Evolutionary conservation across 2,888 invertebrate genomes (phyloP).

Genomic region (Baccha elongata): DNA sequence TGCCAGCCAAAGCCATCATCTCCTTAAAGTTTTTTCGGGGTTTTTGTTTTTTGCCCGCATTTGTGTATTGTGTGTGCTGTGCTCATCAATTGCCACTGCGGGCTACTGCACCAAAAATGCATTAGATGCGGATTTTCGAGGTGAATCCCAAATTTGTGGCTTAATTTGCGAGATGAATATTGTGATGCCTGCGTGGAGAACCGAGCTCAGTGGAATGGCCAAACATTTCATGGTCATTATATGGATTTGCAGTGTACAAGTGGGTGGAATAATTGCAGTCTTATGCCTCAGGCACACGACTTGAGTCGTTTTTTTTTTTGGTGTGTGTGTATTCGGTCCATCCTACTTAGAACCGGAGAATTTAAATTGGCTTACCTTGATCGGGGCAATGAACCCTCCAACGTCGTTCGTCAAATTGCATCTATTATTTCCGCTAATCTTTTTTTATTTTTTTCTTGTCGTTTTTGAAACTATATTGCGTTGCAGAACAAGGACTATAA

Average conservation of each 20-base stretch:
- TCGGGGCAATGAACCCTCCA: slow-evolving; percentile 59
- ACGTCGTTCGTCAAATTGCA: slow-evolving; percentile 28
- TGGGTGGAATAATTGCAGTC: slow-evolving; percentile 71
- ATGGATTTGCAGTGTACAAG: slow-evolving; percentile 68
- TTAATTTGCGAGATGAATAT: slow-evolving; percentile 60
- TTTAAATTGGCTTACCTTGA: slow-evolving; percentile 67
- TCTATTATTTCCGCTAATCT: slow-evolving; percentile 72
- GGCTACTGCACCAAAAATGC: slow-evolving; percentile 70
- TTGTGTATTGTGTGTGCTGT: background rate
- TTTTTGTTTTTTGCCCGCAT: slow-evolving; percentile 28
- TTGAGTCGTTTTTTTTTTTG: background rate
- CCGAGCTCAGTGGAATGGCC: slow-evolving; percentile 52
- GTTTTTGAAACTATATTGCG: slow-evolving; percentile 43
- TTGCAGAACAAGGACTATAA: slow-evolving; percentile 51
- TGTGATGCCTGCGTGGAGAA: slow-evolving; percentile 1
- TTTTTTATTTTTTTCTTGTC: slow-evolving; percentile 11
- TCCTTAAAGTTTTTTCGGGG: slow-evolving; percentile 26
- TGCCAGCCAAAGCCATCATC: background rate
- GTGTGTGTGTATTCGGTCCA: background rate
- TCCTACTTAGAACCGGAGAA: slow-evolving; percentile 27
- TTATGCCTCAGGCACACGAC: slow-evolving; percentile 44
- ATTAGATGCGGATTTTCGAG: slow-evolving; percentile 67
- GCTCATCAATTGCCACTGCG: slow-evolving; percentile 54
- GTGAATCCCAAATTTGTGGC: slow-evolving; percentile 63
- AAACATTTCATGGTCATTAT: slow-evolving; percentile 73